Base-by-base conservation (phyloP, 2,113 vertebrate genomes). In the Amblyopsis rosae region DNA sequence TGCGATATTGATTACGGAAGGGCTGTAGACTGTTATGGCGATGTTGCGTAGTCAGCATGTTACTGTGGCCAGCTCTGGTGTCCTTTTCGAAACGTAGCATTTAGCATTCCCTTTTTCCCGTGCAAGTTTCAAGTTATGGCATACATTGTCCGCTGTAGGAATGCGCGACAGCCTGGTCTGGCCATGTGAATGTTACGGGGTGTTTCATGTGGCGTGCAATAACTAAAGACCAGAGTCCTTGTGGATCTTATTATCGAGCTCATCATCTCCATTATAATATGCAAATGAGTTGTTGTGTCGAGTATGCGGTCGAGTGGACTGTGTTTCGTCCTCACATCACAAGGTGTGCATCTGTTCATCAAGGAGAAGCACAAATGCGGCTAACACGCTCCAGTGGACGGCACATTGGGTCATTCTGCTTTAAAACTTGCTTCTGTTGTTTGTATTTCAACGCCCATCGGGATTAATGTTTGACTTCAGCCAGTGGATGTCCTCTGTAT, bases 31-130 rank as follows among this genome's bases (percentile, higher is more conserved):
- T 81, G 74, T 84, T 89, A 84, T 87, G 82, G 78, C 80, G 85
- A 86, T 86, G 79, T 80, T 88, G 89, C 89, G 76, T 78, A 85
- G 86, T 88, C 89, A 91, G 87, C 88, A 85, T 84, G 82, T 82
- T 83, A 33, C 12, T 58, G 60, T 81, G 82, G 78, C 69, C 70
- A 79, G 69, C 17, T 6, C 35, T 63, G 73, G 66, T 77, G 81
- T 85, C 81, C 76, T 77, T 83, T 82, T 72, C 65, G 67, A 76
- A 67, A 81, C 82, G 61, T 59, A 76, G 69, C 35, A 41, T 41
- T 6, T 41, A 41, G 35, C 35, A 5, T 8, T 41, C 35, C 7
- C 7, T 41, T 8, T 35, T 41, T 41, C 35, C 35, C 35, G 35
- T 41, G 35, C 35, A 41, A 41, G 26, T 26, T 26, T 26, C 26